Evolutionary conservation across 2,888 invertebrate genomes (phyloP), one percentile per base, ranked within the genome.

Genomic region (Melanostoma mellinum): DNA sequence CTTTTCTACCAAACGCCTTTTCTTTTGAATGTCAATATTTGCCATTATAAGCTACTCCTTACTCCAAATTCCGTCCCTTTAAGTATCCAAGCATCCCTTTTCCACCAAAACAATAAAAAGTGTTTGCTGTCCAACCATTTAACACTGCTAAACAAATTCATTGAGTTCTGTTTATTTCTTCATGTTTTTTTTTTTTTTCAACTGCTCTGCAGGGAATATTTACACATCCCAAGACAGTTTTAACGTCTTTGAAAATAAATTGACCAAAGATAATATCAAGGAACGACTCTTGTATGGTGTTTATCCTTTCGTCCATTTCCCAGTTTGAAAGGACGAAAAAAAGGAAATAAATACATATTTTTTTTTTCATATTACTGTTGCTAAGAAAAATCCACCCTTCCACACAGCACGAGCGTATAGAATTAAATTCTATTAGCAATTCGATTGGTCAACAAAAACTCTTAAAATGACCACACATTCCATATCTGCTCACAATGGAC

Each of bases 361-460:
- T 60, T 42, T 42, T 40, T n/a, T 36, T 42, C 40, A 56, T 79
- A 69, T 75, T 79, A 78, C 79, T 74, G 67, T 60, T 71, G 55
- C 60, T 36, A 32, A 35, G 6, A 32, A 42, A 53, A 73, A 48
- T 71, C 84, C 63, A 84, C 75, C 79, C 81, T 78, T 50, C 56
- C 40, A 10, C 44, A 35, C 0, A 50, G 20, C 48, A 38, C 30
- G 8, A 9, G 2, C 4, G 55, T 42, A 40, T 63, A 67, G 58
- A 72, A 84, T 84, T 84, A 84, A 84, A 84, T 84, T 84, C 84
- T 84, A 84, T 84, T 84, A 84, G 65, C 84, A 84, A 84, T 84
- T 84, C 84, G 79, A 84, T 84, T 84, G 84, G 84, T 84, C 84
- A 79, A 84, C 74, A 84, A 84, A 75, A 84, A 84, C 71, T 71